Conservation (phyloP, 64 coral and sea anemone genomes). For the Montipora efflorescens region DNA sequence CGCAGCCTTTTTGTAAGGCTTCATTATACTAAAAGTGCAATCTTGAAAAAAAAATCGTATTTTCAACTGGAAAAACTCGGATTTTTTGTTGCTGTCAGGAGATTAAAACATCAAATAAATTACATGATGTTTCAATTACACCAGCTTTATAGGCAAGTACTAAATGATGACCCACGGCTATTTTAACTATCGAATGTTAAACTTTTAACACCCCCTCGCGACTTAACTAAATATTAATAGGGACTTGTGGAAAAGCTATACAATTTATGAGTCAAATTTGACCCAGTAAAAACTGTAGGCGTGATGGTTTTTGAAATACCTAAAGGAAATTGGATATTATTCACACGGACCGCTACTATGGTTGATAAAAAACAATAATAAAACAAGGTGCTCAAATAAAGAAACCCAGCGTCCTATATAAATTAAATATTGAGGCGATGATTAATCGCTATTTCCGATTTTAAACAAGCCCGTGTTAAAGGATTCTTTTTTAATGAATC, state of each 20-base stretch:
- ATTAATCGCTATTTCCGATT: too few species aligned
- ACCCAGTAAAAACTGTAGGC: constrained; percentile 31
- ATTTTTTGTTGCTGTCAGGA: background rate
- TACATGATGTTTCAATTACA: background rate
- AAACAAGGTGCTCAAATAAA: background rate
- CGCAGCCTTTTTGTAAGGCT: background rate
- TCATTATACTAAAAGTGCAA: background rate
- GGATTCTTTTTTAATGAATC: background rate
- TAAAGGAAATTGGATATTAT: constrained; percentile 5
- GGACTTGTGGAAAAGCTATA: constrained; percentile 15
- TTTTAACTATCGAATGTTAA: background rate
- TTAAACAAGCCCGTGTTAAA: background rate
- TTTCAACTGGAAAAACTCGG: background rate
- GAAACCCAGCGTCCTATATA: background rate
- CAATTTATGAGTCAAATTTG: constrained; percentile 17
- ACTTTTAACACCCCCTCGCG: background rate
- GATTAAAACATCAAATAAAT: background rate
- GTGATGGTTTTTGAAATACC: constrained; percentile 47
- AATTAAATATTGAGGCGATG: background rate
- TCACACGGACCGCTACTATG: too few species aligned
- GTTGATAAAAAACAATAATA: too few species aligned
- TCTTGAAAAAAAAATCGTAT: background rate
- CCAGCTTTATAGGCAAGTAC: background rate
- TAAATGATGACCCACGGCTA: background rate
- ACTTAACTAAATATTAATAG: constrained; percentile 10